phyloP scores from a whole-genome alignment of 2,113 vertebrate genomes.

The Vombatus ursinus region DNA sequence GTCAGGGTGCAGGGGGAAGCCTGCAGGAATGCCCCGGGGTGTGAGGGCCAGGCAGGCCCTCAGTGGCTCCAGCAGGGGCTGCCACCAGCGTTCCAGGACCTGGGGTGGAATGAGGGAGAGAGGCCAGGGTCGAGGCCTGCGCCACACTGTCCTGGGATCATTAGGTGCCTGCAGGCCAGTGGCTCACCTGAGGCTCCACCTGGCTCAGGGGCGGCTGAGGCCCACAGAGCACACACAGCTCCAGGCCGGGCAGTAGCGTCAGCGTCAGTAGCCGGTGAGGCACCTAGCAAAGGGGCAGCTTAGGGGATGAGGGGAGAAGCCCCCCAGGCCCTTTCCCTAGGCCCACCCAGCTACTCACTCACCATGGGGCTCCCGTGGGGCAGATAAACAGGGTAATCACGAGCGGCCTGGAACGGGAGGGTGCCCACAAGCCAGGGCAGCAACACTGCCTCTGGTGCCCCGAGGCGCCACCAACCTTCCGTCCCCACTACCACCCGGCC shows the following conservation, averaged over 20 bases:
- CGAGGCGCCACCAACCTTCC: constrained; percentile 93
- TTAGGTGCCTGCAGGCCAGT: too few species aligned
- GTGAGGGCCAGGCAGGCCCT: constrained; percentile 83
- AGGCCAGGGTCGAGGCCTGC: not conserved
- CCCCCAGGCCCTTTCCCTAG: not conserved
- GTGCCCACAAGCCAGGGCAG: constrained; percentile 86
- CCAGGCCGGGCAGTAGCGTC: constrained; percentile 88
- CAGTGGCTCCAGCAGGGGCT: constrained; percentile 86
- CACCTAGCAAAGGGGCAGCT: constrained; percentile 72
- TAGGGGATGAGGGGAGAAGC: not conserved
- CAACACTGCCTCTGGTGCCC: constrained; percentile 88
- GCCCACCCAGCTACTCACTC: constrained; percentile 37
- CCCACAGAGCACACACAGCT: constrained; percentile 91
- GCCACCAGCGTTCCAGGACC: constrained; percentile 89
- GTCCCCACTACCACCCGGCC: constrained; percentile 88
- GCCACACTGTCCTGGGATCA: fast-evolving
- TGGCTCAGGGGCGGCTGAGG: constrained; percentile 88
- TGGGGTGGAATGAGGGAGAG: not conserved
- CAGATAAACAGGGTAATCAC: constrained; percentile 92
- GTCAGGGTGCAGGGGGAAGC: constrained; percentile 83
- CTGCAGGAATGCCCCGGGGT: constrained; percentile 81
- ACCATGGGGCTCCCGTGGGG: constrained; percentile 92
- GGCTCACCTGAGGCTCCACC: constrained; percentile 81
- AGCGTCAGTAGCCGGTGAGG: constrained; percentile 92
- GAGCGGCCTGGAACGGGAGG: constrained; percentile 84